Conservation (phyloP, 2,797 vertebrate species). For the Crenichthys baileyi region DNA sequence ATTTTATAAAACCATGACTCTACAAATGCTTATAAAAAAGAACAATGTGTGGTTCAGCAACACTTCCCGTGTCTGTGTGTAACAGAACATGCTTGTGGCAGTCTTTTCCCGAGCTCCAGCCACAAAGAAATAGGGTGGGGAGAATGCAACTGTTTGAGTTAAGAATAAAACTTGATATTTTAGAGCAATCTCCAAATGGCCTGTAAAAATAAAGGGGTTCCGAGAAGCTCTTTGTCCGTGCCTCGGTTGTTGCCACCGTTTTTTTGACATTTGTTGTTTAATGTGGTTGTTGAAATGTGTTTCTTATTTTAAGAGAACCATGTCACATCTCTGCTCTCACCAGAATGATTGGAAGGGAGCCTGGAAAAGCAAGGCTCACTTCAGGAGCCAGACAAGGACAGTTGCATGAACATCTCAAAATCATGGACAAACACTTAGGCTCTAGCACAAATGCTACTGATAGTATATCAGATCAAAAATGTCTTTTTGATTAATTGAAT, state of each 20-base stretch:
- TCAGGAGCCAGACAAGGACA: conserved; percentile 53
- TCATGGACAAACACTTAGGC: conserved; percentile 36
- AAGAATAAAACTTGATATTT: conserved; percentile 81
- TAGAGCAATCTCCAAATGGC: conserved; percentile 76
- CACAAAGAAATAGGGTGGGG: conserved; percentile 58
- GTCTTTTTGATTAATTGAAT: conserved; percentile 15
- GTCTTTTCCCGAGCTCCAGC: conserved; percentile 47
- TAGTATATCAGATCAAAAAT: conserved; percentile 31
- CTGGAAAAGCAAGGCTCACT: conserved; percentile 67
- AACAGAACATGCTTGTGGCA: conserved; percentile 66
- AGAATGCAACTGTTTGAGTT: conserved; percentile 60
- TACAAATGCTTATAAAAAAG: conserved; percentile 60
- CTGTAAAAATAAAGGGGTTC: conserved; percentile 81
- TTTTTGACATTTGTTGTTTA: conserved; percentile 65
- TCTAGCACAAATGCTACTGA: conserved; percentile 46
- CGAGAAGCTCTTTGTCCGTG: conserved; percentile 72
- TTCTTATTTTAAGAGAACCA: conserved; percentile 71
- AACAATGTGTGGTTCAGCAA: conserved; percentile 67
- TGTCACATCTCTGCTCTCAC: conserved; percentile 66
- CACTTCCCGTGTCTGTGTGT: conserved; percentile 47
- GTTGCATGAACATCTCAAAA: conserved; percentile 51
- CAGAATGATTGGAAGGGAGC: conserved; percentile 65
- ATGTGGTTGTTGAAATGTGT: conserved; percentile 74
- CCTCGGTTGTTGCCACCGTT: conserved; percentile 66
- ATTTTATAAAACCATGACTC: conserved; percentile 57